phyloP scores from a whole-genome alignment of 2,888 invertebrate genomes.

The Eudasyphora cyanicolor region DNA sequence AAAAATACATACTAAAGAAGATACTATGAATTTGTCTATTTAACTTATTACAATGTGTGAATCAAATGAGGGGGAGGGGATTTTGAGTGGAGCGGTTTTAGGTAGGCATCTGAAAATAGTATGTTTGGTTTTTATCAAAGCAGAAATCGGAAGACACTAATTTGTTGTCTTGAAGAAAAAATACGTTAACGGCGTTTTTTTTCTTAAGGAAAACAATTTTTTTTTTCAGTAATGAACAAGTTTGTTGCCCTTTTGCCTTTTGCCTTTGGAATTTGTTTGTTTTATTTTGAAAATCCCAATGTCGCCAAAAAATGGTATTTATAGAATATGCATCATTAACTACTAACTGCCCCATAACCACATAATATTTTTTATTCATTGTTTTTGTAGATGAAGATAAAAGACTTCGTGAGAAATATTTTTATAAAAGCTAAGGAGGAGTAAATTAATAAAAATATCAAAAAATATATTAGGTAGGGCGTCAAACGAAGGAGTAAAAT shows the following conservation, averaged over 20 bases:
- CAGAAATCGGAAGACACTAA: neutral
- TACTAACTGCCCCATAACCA: no score
- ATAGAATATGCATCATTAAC: no score
- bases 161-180: neutral
- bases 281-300: neutral
- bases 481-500: no score
- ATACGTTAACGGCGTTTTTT: conserved; percentile 3
- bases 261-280: neutral
- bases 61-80: neutral
- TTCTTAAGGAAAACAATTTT: neutral
- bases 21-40: neutral
- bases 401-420: no score
- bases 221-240: neutral
- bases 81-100: neutral
- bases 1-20: neutral
- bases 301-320: neutral
- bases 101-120: neutral
- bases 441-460: no score
- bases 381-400: no score
- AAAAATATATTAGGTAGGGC: no score
- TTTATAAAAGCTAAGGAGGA: no score
- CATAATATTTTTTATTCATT: no score
- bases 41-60: neutral
- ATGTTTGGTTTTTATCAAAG: neutral
- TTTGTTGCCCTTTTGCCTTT: conserved; percentile 22